Percentiles rank a stretch among this genome's conserved stretches.
phyloP scores from a whole-genome alignment of 2,113 vertebrate genomes.

The Apeltes quadracus region DNA sequence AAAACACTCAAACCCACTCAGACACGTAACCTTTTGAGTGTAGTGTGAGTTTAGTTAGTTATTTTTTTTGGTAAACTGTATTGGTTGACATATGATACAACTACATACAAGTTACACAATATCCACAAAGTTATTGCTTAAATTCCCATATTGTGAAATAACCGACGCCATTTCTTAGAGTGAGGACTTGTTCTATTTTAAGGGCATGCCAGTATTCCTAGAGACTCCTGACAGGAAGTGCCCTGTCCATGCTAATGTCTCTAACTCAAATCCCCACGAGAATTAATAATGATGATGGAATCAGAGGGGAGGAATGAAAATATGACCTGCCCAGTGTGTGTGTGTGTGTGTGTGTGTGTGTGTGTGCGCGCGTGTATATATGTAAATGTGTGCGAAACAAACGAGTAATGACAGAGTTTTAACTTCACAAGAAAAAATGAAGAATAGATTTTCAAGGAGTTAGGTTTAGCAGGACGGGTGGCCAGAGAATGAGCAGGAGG shows the following conservation, averaged over 20 bases:
- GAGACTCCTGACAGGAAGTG: conserved; percentile 40
- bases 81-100: conserved; percentile 1
- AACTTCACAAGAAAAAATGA: neutral
- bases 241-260: conserved; percentile 4
- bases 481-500: neutral
- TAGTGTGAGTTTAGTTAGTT: neutral
- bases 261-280: neutral
- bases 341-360: conserved; percentile 8
- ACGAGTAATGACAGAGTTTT: conserved; percentile 9
- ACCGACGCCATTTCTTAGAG: neutral
- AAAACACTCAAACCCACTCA: neutral
- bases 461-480: neutral
- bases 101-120: neutral
- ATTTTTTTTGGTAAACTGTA: neutral
- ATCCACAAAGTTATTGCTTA: neutral
- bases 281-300: conserved; percentile 42
- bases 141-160: neutral
- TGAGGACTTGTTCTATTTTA: conserved; percentile 42
- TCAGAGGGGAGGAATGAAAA: conserved; percentile 28
- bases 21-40: neutral
- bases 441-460: neutral
- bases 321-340: neutral
- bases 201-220: conserved; percentile 30
- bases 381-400: neutral
- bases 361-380: conserved; percentile 6